These are phyloP conservation scores for Puma concolor DNA, from an alignment of 2,113 vertebrate genomes.

Conservation along the genomic window DNA sequence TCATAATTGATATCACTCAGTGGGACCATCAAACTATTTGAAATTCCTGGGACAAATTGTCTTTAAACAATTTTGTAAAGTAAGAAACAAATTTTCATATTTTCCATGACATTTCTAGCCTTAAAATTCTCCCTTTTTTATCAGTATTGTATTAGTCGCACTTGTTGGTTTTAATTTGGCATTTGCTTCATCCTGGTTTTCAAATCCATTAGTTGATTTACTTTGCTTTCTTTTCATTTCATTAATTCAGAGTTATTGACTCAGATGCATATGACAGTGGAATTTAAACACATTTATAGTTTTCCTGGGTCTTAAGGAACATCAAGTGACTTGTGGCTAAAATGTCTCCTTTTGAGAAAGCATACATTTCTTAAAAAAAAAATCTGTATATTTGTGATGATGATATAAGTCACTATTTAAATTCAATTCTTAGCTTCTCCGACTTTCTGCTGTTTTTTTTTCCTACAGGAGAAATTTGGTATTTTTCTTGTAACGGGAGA, in stretches of 20 bases:
- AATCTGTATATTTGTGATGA: background rate
- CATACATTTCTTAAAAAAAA: background rate
- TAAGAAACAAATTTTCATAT: background rate
- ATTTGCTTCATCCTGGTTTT: background rate
- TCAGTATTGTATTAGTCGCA: background rate
- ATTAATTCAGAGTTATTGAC: background rate
- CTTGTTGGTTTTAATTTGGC: background rate
- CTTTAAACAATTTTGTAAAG: background rate
- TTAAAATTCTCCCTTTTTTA: background rate
- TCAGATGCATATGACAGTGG: background rate
- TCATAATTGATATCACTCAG: background rate
- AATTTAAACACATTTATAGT: background rate
- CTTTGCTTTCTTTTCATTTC: background rate
- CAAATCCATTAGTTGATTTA: background rate
- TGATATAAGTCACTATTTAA: background rate
- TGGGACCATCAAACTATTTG: background rate
- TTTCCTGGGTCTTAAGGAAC: background rate
- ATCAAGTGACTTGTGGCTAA: background rate
- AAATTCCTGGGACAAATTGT: background rate
- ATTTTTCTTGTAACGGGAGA: background rate
- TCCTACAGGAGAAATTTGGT: background rate
- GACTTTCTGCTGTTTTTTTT: slow-evolving; percentile 2
- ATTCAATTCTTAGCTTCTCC: background rate
- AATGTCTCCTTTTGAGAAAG: background rate
- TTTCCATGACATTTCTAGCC: background rate